phyloP scores from a whole-genome alignment of 2,888 invertebrate species.

The Trissonchulus latispiculum region DNA sequence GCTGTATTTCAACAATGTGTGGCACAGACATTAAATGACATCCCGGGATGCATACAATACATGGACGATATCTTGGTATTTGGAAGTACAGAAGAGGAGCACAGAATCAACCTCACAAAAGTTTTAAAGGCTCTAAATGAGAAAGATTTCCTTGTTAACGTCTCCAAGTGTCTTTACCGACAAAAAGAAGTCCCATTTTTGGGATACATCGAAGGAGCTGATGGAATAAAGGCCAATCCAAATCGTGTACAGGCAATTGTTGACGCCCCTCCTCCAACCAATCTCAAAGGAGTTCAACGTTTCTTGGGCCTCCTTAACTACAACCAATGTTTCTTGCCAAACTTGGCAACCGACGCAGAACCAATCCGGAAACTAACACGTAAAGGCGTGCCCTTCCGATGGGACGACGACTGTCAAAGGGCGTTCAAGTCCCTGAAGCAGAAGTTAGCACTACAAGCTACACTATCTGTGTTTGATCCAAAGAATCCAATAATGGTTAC shows the following conservation, averaged over 20 bases:
- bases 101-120: conserved; percentile 30
- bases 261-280: neutral
- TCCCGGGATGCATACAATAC: neutral
- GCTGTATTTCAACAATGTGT: neutral
- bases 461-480: neutral
- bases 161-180: neutral
- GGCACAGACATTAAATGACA: neutral
- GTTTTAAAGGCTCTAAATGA: neutral
- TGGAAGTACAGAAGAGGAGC: neutral
- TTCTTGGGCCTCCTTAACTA: neutral
- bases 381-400: neutral
- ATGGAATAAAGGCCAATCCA: neutral
- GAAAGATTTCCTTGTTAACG: neutral
- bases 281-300: no score
- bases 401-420: no score
- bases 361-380: neutral
- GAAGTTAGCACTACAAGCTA: neutral
- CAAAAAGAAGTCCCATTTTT: neutral
- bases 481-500: neutral
- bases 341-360: neutral
- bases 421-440: neutral
- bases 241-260: no score
- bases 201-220: neutral
- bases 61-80: neutral
- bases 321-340: neutral